Conservation (phyloP, 2,888 invertebrate species). For the Agrotis exclamationis region DNA sequence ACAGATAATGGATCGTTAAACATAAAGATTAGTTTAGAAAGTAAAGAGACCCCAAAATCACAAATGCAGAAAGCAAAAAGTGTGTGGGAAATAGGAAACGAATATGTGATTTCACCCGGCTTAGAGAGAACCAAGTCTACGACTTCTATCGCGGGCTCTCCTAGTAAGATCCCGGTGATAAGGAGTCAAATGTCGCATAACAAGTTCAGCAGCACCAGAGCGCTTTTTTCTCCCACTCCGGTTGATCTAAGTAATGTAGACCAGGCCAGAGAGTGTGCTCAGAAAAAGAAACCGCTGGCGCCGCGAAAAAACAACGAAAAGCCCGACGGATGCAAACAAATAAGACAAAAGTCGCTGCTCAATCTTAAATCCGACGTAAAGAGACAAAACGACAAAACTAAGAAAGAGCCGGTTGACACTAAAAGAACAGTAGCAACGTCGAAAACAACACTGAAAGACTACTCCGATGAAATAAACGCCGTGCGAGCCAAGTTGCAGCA, state of each 20-base stretch:
- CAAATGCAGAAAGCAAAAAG: slow-evolving; percentile 90
- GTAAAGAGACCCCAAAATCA: slow-evolving; percentile 81
- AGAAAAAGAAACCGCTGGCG: slow-evolving; percentile 84
- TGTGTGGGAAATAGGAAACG: slow-evolving; percentile 90
- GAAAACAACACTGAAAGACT: slow-evolving; percentile 84
- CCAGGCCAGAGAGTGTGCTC: slow-evolving; percentile 91
- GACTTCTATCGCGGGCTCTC: slow-evolving; percentile 91
- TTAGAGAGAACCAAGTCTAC: slow-evolving; percentile 89
- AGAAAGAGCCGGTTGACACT: slow-evolving; percentile 82
- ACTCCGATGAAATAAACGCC: slow-evolving; percentile 88
- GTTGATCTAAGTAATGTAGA: slow-evolving; percentile 90
- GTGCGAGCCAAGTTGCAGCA: slow-evolving; percentile 89
- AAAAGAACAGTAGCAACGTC: slow-evolving; percentile 82
- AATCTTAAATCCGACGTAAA: slow-evolving; percentile 84
- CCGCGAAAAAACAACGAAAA: slow-evolving; percentile 82
- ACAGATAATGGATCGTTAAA: slow-evolving; percentile 84
- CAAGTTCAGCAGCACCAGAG: slow-evolving; percentile 89
- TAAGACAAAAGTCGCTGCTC: slow-evolving; percentile 88
- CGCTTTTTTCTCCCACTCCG: slow-evolving; percentile 91
- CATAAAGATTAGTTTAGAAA: slow-evolving; percentile 81
- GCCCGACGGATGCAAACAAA: slow-evolving; percentile 83
- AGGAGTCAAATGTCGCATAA: slow-evolving; percentile 89
- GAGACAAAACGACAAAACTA: slow-evolving; percentile 83
- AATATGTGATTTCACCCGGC: slow-evolving; percentile 80
- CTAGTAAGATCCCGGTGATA: slow-evolving; percentile 92